These are phyloP conservation scores for Forbesichthys papilliferus DNA, from an alignment of 2,113 vertebrate species.

Conservation along the genomic window DNA sequence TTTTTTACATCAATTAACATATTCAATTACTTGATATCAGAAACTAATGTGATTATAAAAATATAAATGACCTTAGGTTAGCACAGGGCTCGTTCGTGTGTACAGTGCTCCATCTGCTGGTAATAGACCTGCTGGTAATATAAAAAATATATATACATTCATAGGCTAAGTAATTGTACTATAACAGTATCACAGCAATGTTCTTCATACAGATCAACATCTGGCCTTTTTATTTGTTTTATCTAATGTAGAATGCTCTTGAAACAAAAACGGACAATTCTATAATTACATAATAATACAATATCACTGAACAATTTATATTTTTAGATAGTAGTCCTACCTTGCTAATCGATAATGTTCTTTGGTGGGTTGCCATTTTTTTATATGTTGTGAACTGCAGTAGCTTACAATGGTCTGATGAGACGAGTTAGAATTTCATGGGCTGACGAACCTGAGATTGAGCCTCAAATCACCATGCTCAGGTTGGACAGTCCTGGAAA, in stretches of 20 bases:
- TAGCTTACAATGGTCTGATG: constrained; percentile 17
- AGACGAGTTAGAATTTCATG: constrained; percentile 79
- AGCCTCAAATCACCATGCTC: constrained; percentile 87
- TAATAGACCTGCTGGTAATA: background rate
- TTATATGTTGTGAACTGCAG: too few relatives aligned
- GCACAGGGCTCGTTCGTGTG: constrained; percentile 33
- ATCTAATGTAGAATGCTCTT: background rate
- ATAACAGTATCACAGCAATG: too few relatives aligned
- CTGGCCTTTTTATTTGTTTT: too few relatives aligned
- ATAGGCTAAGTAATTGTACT: too few relatives aligned
- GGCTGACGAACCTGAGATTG: constrained; percentile 99
- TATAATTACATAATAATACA: background rate
- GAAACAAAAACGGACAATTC: background rate
- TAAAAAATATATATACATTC: too few relatives aligned
- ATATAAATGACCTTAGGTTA: constrained; percentile 1
- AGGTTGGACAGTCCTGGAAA: constrained; percentile 93
- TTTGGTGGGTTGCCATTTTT: background rate
- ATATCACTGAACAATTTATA: background rate
- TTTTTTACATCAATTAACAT: background rate
- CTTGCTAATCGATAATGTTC: too few relatives aligned
- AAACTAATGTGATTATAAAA: constrained; percentile 11
- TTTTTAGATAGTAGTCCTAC: too few relatives aligned
- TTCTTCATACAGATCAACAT: too few relatives aligned
- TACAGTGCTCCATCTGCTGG: constrained; percentile 71
- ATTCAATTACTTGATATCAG: background rate